Conservation (phyloP, 35 echinoderm and acorn worm genomes). For the Strongylocentrotus purpuratus region DNA sequence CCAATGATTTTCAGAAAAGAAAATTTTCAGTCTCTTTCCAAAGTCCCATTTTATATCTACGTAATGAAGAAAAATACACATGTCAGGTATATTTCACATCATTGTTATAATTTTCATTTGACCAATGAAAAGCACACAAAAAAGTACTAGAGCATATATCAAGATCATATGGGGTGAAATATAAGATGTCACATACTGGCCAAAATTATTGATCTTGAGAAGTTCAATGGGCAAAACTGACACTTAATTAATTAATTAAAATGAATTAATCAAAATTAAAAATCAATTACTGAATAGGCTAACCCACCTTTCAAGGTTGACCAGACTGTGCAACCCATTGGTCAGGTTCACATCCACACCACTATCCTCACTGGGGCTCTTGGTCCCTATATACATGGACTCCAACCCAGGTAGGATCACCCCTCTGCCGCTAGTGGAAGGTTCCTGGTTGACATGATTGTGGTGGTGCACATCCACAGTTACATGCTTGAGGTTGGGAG, state of each 20-base stretch:
- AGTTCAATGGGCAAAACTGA: no score
- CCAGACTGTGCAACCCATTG: background rate
- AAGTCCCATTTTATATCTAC: background rate
- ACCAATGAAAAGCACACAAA: no score
- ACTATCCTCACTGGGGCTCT: conserved; percentile 96
- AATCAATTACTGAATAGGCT: background rate
- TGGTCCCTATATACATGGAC: conserved; percentile 70
- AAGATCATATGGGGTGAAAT: no score
- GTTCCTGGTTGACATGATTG: conserved; percentile 1
- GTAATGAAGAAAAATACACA: background rate
- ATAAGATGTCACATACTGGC: no score
- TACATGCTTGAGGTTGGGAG: conserved; percentile 70
- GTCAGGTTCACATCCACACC: conserved; percentile 81
- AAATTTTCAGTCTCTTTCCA: background rate
- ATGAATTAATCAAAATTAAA: background rate
- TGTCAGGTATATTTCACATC: no score
- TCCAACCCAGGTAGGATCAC: conserved; percentile 48
- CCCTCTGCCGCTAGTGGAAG: conserved; percentile 67
- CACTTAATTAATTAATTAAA: no score
- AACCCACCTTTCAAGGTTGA: conserved; percentile 10
- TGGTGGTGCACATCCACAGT: conserved; percentile 87
- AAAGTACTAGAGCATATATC: no score
- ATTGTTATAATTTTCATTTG: no score
- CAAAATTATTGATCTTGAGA: no score
- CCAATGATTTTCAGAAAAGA: no score